Conservation (phyloP, 2,113 vertebrate genomes). For the Percina caprodes region DNA sequence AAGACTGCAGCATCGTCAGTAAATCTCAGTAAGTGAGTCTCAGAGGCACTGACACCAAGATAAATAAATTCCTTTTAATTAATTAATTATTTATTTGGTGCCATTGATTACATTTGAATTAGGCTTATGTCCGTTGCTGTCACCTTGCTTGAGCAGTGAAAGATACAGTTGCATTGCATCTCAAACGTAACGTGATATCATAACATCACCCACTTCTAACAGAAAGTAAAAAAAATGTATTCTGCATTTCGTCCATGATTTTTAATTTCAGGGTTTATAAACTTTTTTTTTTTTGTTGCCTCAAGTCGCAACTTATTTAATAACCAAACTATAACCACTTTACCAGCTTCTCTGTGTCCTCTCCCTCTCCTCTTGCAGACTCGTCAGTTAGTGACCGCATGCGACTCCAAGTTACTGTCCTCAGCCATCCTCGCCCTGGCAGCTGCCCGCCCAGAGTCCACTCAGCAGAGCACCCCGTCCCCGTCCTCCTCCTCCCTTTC, state of each 20-base stretch:
- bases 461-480: slow-evolving; percentile 90
- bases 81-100: background rate
- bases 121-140: background rate
- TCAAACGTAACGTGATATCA: background rate
- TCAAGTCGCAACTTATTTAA: background rate
- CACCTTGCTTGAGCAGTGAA: background rate
- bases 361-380: slow-evolving; percentile 81
- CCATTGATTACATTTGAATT: background rate
- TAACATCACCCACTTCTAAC: background rate
- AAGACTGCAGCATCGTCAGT: background rate
- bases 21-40: background rate
- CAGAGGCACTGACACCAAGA: background rate
- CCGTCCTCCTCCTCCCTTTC: slow-evolving; percentile 93
- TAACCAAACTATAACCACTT: background rate
- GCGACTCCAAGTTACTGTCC: slow-evolving; percentile 95
- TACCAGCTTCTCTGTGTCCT: background rate
- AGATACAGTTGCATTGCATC: background rate
- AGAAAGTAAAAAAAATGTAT: background rate
- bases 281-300: slow-evolving; percentile 2
- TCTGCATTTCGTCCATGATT: background rate
- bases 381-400: slow-evolving; percentile 95
- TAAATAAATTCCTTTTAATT: background rate
- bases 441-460: slow-evolving; percentile 92
- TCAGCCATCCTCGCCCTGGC: slow-evolving; percentile 93
- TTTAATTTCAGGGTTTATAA: background rate